Conservation (phyloP, 2,888 invertebrate genomes). For the Mimumesa dahlbomi region DNA sequence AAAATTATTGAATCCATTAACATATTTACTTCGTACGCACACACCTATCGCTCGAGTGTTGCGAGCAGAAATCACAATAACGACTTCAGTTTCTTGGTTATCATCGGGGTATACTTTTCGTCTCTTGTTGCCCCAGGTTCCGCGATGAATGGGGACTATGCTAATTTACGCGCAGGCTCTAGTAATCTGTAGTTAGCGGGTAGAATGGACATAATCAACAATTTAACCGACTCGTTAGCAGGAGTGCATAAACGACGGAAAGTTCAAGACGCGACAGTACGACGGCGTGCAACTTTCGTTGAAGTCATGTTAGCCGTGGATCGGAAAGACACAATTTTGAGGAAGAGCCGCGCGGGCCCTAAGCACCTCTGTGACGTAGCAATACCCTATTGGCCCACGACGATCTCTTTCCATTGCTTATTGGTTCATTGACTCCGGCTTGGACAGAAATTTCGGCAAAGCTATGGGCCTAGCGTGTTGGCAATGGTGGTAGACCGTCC, state of each 20-base stretch:
- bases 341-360: conserved; percentile 80
- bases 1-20: too few relatives aligned
- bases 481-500: not conserved
- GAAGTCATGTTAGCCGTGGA: conserved; percentile 73
- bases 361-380: conserved; percentile 75
- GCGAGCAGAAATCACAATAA: too few relatives aligned
- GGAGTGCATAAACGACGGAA: conserved; percentile 14
- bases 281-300: conserved; percentile 43
- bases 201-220: conserved; percentile 80
- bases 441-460: conserved; percentile 73
- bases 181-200: conserved; percentile 72
- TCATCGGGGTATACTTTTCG: conserved; percentile 23
- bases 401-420: conserved; percentile 76
- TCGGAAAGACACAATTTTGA: conserved; percentile 80
- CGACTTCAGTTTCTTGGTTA: too few relatives aligned
- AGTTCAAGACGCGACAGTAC: not conserved
- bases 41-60: too few relatives aligned
- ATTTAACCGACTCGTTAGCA: conserved; percentile 76
- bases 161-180: conserved; percentile 67
- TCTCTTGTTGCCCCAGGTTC: conserved; percentile 4
- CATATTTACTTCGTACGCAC: too few relatives aligned
- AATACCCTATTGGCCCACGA: conserved; percentile 75
- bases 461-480: conserved; percentile 29
- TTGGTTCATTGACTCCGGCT: conserved; percentile 68
- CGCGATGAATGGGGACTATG: conserved; percentile 13